Evolutionary conservation across 2,888 invertebrate species (phyloP).

Genomic region (Synanthedon andrenaeformis): DNA sequence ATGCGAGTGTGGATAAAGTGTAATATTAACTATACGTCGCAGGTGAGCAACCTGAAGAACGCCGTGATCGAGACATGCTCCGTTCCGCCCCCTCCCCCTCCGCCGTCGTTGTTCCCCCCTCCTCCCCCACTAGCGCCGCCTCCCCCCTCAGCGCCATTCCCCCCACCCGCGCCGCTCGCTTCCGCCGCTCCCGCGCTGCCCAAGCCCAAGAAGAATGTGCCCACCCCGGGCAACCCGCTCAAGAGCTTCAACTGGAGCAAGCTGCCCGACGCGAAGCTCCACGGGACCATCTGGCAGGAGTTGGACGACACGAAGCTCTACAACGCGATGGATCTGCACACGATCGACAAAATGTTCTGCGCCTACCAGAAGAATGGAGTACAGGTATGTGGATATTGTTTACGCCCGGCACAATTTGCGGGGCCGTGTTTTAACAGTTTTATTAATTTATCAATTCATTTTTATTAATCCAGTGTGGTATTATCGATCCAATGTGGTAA

Average conservation of each 20-base stretch:
- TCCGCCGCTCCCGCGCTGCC: slow-evolving; percentile 70
- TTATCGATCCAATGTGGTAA: too few species aligned
- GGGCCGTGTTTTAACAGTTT: too few species aligned
- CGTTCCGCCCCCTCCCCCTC: slow-evolving; percentile 35
- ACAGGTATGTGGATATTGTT: slow-evolving; percentile 54
- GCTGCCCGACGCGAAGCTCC: slow-evolving; percentile 89
- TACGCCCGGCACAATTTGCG: too few species aligned
- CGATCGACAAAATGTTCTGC: slow-evolving; percentile 93
- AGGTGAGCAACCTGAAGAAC: slow-evolving; percentile 63
- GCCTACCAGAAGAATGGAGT: slow-evolving; percentile 95
- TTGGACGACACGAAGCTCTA: slow-evolving; percentile 94
- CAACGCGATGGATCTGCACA: slow-evolving; percentile 89
- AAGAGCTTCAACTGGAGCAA: slow-evolving; percentile 99
- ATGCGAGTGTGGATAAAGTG: not conserved
- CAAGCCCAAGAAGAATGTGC: slow-evolving; percentile 85
- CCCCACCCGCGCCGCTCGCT: slow-evolving; percentile 67
- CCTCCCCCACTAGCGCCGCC: slow-evolving; percentile 71
- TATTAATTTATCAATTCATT: too few species aligned
- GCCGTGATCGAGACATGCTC: slow-evolving; percentile 52
- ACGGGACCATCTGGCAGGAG: slow-evolving; percentile 96
- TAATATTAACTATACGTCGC: not conserved
- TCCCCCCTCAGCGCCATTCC: slow-evolving; percentile 70
- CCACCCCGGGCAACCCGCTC: slow-evolving; percentile 90
- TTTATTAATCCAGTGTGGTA: too few species aligned
- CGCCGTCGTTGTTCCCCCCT: slow-evolving; percentile 68